These are phyloP conservation scores for Drosophila paulistorum DNA, from an alignment of 1,140 invertebrate genomes.

Conservation along the genomic window DNA sequence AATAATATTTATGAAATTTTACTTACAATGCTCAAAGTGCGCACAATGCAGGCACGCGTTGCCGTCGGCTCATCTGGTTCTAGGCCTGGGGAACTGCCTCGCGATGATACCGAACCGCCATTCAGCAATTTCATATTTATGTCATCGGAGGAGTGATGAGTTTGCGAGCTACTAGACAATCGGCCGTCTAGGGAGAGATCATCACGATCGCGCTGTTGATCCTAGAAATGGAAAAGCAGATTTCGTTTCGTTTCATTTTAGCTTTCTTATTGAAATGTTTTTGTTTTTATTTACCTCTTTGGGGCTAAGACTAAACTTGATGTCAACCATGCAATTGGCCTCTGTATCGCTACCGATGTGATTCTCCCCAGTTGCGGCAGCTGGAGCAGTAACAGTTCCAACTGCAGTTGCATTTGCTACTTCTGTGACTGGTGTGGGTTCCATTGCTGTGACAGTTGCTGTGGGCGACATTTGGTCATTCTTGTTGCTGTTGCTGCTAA, in stretches of 20 bases:
- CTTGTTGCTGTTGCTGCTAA: constrained; percentile 58
- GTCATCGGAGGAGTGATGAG: constrained; percentile 75
- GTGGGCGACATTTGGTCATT: constrained; percentile 64
- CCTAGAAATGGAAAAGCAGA: constrained; percentile 48
- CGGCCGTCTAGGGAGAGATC: constrained; percentile 73
- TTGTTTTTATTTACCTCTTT: constrained; percentile 60
- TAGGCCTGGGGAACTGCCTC: constrained; percentile 75
- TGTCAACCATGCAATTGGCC: constrained; percentile 68
- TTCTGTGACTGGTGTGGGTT: neutral
- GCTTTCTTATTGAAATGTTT: neutral
- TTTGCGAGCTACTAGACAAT: constrained; percentile 69
- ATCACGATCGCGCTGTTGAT: constrained; percentile 68
- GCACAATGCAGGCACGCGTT: constrained; percentile 84
- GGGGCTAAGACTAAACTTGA: constrained; percentile 71
- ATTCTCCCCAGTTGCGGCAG: constrained; percentile 23
- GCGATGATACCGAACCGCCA: constrained; percentile 76
- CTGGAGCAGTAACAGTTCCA: neutral
- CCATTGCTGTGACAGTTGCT: constrained; percentile 44
- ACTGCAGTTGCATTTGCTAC: neutral
- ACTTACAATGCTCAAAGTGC: constrained; percentile 85
- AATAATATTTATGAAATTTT: constrained; percentile 16
- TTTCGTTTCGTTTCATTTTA: neutral
- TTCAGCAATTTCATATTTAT: constrained; percentile 72
- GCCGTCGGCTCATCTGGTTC: constrained; percentile 69
- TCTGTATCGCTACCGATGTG: constrained; percentile 65